Conservation (phyloP, 1,140 invertebrate genomes). For the Dinoponera quadriceps region DNA sequence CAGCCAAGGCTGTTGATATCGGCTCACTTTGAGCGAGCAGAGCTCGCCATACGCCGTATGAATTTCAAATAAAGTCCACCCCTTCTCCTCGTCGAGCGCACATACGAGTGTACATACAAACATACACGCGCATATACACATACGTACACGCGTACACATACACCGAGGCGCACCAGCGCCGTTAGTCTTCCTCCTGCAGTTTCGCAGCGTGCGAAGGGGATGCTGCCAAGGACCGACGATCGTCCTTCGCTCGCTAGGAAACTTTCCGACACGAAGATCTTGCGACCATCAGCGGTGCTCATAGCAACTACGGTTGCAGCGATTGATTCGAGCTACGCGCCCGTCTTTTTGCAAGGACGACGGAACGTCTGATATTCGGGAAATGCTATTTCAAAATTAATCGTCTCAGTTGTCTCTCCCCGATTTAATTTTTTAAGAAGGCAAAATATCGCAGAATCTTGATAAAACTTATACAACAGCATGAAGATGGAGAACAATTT, state of each 20-base stretch:
- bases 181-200: constrained; percentile 18
- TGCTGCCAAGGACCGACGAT: constrained; percentile 33
- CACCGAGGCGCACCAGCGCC: not conserved
- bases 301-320: not conserved
- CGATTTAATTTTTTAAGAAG: too few species aligned
- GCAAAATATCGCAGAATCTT: not conserved
- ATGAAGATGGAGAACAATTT: too few species aligned
- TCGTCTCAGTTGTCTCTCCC: not conserved
- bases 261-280: constrained; percentile 45
- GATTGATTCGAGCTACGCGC: constrained; percentile 27
- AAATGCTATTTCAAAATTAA: not conserved
- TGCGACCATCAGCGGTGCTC: constrained; percentile 34
- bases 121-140: not conserved
- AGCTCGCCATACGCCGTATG: constrained; percentile 63
- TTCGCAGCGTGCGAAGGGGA: constrained; percentile 21
- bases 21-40: constrained; percentile 69
- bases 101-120: not conserved
- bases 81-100: constrained; percentile 13
- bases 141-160: not conserved
- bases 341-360: not conserved
- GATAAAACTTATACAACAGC: too few species aligned
- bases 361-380: not conserved
- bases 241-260: constrained; percentile 20
- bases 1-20: constrained; percentile 70
- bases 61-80: constrained; percentile 72